Evolutionary conservation across 2,797 vertebrate species (phyloP).

Genomic region (Alfaro cultratus): DNA sequence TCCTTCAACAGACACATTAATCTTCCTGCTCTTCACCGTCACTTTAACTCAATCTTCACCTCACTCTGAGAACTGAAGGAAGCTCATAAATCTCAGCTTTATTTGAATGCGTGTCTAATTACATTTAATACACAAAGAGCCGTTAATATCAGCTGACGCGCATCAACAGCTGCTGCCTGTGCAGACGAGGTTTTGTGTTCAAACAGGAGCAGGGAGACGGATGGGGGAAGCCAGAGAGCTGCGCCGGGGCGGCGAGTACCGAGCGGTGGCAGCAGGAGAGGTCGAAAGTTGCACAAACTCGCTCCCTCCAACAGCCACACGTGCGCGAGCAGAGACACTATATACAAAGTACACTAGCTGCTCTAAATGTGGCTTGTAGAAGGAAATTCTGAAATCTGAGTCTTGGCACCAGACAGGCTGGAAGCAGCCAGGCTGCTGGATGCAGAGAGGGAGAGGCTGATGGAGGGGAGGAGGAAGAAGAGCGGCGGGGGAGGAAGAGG

Average conservation of each 20-base stretch:
- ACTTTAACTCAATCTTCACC: constrained; percentile 13
- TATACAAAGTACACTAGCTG: constrained; percentile 66
- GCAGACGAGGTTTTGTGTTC: constrained; percentile 36
- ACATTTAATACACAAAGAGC: constrained; percentile 47
- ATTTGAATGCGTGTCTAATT: constrained; percentile 45
- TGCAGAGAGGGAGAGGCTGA: constrained; percentile 58
- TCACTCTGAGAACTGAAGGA: constrained; percentile 33
- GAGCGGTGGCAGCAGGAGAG: constrained; percentile 44
- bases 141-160: constrained; percentile 43
- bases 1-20: background rate
- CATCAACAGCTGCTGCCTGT: constrained; percentile 33
- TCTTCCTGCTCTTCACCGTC: background rate
- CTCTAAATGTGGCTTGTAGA: constrained; percentile 91
- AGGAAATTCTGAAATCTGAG: constrained; percentile 91
- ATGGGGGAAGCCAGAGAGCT: constrained; percentile 36
- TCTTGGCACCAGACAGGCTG: constrained; percentile 94
- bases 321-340: constrained; percentile 30
- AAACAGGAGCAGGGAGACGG: constrained; percentile 46
- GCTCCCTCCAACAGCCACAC: constrained; percentile 27
- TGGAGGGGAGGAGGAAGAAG: background rate
- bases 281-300: constrained; percentile 60
- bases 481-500: no score
- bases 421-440: constrained; percentile 81
- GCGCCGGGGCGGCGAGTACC: constrained; percentile 48
- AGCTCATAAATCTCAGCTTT: constrained; percentile 56